These are phyloP conservation scores for Manis javanica DNA, from an alignment of 2,797 vertebrate species.

Conservation along the genomic window DNA sequence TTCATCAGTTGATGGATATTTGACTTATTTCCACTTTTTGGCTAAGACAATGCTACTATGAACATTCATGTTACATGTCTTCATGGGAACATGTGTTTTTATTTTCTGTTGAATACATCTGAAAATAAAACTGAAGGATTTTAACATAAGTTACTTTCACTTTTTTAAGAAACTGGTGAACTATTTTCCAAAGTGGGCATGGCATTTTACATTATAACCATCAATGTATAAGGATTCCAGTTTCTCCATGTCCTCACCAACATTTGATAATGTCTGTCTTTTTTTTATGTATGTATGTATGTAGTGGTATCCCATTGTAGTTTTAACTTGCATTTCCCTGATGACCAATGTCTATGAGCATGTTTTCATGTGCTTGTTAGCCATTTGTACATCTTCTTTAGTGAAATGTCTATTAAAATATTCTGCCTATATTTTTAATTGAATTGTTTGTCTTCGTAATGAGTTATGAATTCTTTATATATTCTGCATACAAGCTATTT, in stretches of 20 bases:
- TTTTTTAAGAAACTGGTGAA: not conserved
- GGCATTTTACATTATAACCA: not conserved
- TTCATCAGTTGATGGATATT: not conserved
- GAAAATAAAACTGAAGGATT: not conserved
- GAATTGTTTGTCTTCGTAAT: not conserved
- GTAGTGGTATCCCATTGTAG: too few relatives aligned
- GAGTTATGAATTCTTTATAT: not conserved
- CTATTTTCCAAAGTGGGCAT: not conserved
- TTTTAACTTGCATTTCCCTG: not conserved
- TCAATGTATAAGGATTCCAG: not conserved
- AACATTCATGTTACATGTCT: not conserved
- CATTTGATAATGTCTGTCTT: not conserved
- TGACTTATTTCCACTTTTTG: not conserved
- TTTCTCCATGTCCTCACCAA: not conserved
- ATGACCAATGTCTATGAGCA: not conserved
- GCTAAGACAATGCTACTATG: not conserved
- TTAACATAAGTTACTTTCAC: not conserved
- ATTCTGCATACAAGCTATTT: not conserved
- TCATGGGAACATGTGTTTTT: not conserved
- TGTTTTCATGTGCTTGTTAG: not conserved
- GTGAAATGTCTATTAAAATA: not conserved
- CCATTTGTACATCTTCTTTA: not conserved
- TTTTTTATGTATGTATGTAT: not conserved
- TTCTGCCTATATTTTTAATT: not conserved
- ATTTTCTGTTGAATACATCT: not conserved